A percentile compares a stretch with the other conserved stretches of the same genome.
These are phyloP conservation scores for Cyclura pinguis DNA, from an alignment of 2,797 vertebrate species.

Conservation along the genomic window DNA sequence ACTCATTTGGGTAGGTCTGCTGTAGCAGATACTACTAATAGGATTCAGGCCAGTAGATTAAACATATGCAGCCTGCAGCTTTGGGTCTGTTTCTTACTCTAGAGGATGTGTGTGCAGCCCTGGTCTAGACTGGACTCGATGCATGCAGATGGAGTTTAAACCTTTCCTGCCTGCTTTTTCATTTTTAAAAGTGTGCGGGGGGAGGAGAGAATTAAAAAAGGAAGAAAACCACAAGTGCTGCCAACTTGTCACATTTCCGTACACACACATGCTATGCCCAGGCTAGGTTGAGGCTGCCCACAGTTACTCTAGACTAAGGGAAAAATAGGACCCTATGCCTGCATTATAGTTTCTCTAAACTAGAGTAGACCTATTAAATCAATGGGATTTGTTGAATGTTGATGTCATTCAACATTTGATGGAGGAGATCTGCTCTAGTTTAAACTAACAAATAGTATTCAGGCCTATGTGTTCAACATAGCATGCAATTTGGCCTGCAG, in stretches of 20 bases:
- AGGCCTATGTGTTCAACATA: not conserved
- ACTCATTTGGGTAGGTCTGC: too few relatives aligned
- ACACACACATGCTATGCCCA: too few relatives aligned
- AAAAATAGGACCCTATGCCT: too few relatives aligned
- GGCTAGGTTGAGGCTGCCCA: too few relatives aligned
- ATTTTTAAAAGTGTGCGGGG: not conserved
- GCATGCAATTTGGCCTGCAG: not conserved
- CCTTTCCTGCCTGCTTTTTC: not conserved
- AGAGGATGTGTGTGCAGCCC: not conserved
- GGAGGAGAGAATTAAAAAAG: not conserved
- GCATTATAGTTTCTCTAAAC: too few relatives aligned
- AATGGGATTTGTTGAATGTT: too few relatives aligned
- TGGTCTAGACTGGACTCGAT: not conserved
- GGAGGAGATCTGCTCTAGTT: too few relatives aligned
- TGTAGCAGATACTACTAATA: too few relatives aligned
- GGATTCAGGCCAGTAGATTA: not conserved
- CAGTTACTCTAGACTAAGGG: too few relatives aligned
- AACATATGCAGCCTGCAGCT: not conserved
- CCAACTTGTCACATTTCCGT: not conserved
- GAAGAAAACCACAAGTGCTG: not conserved
- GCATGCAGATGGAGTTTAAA: not conserved
- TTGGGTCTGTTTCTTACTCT: not conserved
- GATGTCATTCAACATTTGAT: too few relatives aligned
- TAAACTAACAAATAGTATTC: not conserved
- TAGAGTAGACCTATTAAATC: too few relatives aligned